Base-by-base conservation (phyloP, 2,888 invertebrate genomes). In the Metacarcinus magister region DNA sequence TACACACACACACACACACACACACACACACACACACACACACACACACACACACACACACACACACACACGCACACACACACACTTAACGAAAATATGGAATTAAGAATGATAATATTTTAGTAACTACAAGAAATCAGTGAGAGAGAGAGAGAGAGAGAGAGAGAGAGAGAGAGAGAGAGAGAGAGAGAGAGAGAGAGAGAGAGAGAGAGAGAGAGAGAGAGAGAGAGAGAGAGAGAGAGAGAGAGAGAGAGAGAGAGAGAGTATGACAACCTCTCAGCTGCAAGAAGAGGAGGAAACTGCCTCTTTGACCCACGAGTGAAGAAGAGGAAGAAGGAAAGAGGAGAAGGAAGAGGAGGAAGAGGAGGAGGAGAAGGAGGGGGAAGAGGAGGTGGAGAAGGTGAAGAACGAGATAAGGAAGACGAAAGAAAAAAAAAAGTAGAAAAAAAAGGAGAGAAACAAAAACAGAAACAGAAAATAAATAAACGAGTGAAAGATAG, bases 11-110 rank as follows among this genome's bases (percentile, higher is more conserved):
- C 54, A 54, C 54, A 7, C 54, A 7, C 23, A 23, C 67, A 67
- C 67, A 67, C 67, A 67, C n/a, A 67, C 67, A 67, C 67, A 67
- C 67, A 67, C 23, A 67, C 67, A 67, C 67, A 67, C 67, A 67
- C 67, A 67, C 67, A 67, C 67, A 67, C 67, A 67, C 67, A 67
- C 67, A 67, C 67, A 67, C 67, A 67, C 67, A 67, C 67, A 67
- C 67, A 67, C 67, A 67, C 67, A 67, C 67, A 67, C 67, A 67
- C 67, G 16, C 67, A 16, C 19, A 54, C 54, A 54, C 54, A 54
- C 19, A 67, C 67, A 67, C 67, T 23, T 23, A 67, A 54, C 7
- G 54, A 54, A 8, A 13, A 54, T 5, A 54, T 54, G 7, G 13
- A 54, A 54, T 8, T 54, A 67, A 67, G 1, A 67, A 67, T n/a